Conservation (phyloP, 2,888 invertebrate species). For the Crematogaster levior region DNA sequence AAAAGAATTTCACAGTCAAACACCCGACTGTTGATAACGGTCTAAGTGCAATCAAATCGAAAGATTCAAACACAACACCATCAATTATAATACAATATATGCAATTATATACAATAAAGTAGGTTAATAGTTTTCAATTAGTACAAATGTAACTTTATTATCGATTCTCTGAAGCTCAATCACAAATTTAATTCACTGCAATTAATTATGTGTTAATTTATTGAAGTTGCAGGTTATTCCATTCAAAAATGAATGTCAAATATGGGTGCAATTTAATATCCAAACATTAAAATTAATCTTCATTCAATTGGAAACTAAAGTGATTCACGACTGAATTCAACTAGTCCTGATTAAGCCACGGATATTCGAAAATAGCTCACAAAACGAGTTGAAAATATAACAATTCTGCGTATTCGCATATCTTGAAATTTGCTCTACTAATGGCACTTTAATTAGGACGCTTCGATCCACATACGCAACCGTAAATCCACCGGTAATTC, state of each 20-base stretch:
- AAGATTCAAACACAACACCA: background rate
- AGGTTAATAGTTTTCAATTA: conserved; percentile 5
- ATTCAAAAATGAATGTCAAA: conserved; percentile 23
- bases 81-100: background rate
- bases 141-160: conserved; percentile 10
- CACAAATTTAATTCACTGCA: conserved; percentile 10
- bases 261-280: conserved; percentile 24
- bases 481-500: conserved; percentile 35
- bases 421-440: background rate
- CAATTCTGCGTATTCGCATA: background rate
- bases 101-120: conserved; percentile 5
- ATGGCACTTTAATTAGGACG: conserved; percentile 20
- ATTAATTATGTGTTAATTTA: conserved; percentile 35
- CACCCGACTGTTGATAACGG: background rate
- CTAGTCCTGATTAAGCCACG: background rate
- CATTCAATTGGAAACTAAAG: conserved; percentile 15
- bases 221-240: conserved; percentile 9
- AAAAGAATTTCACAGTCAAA: background rate
- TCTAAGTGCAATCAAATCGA: background rate
- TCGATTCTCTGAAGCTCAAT: conserved; percentile 12
- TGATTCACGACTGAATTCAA: conserved; percentile 19
- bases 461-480: background rate
- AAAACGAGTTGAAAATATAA: background rate
- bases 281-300: conserved; percentile 14
- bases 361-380: conserved; percentile 14